phyloP scores from a whole-genome alignment of 1,140 invertebrate genomes.

The Drosophila serrata region DNA sequence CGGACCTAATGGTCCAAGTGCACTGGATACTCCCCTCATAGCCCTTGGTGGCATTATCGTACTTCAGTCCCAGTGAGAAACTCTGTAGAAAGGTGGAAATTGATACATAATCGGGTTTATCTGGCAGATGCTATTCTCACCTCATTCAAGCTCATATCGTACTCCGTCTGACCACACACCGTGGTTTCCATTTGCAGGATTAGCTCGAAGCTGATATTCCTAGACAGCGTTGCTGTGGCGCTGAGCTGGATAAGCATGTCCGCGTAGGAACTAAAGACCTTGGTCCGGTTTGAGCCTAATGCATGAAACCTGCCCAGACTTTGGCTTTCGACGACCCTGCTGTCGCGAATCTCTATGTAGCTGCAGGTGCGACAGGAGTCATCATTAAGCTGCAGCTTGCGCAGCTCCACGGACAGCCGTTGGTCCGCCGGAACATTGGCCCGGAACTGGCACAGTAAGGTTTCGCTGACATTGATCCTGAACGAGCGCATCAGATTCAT shows the following conservation, averaged over 20 bases:
- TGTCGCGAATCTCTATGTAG: slow-evolving; percentile 90
- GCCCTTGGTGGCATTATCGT: slow-evolving; percentile 14
- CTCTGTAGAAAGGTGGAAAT: slow-evolving; percentile 2
- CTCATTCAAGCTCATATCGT: slow-evolving; percentile 23
- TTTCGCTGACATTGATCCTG: slow-evolving; percentile 65
- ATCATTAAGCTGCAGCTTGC: slow-evolving; percentile 86
- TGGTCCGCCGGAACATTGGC: slow-evolving; percentile 79
- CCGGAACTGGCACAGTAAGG: slow-evolving; percentile 86
- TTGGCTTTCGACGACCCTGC: slow-evolving; percentile 86
- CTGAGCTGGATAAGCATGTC: slow-evolving; percentile 88
- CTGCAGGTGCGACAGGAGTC: slow-evolving; percentile 86
- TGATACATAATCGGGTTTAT: background rate
- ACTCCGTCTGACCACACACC: slow-evolving; percentile 72
- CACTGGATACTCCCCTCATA: slow-evolving; percentile 58
- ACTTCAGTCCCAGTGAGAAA: slow-evolving; percentile 14
- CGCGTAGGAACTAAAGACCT: slow-evolving; percentile 86
- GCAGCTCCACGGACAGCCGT: slow-evolving; percentile 87
- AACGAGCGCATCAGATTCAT: slow-evolving; percentile 59
- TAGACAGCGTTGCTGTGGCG: slow-evolving; percentile 86
- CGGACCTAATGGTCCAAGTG: slow-evolving; percentile 44
- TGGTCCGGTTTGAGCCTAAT: slow-evolving; percentile 85
- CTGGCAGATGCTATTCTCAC: slow-evolving; percentile 1
- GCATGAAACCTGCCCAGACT: slow-evolving; percentile 88
- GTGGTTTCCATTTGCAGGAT: slow-evolving; percentile 86
- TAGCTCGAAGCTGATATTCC: slow-evolving; percentile 86